Base-by-base conservation (phyloP, 2,888 invertebrate genomes). In the Chymomyza procnemis region DNA sequence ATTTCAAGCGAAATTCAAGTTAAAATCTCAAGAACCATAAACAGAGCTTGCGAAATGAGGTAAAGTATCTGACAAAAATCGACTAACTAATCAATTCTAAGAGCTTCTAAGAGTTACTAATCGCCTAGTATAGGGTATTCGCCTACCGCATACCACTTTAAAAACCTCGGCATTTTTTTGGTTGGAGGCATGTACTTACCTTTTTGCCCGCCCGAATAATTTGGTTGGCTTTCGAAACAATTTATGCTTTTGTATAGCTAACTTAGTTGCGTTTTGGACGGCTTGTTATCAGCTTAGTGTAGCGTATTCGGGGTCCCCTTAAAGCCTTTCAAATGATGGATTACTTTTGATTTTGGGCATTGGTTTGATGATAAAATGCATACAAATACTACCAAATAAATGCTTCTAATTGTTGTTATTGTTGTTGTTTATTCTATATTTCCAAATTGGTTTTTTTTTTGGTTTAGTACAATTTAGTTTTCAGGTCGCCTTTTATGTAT, bases 281-380 rank as follows among this genome's bases (percentile, higher is more conserved):
- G 68, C 61, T 52, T 66, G 66, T 87, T 83, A 83, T 83, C 83
- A 71, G 72, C 54, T 41, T 41, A 41, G 34, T 41, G 46, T 54
- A 62, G 54, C 67, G 69, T 74, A 73, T 64, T 85, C 79, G 84
- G 81, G 76, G 65, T 78, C 74, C 79, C 73, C 76, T 73, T 76
- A 85, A 82, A 87, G 83, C 85, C 78, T 79, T 66, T 71, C 74
- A 79, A 78, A 87, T 83, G 83, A 83, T 83, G 83, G 87, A 83
- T 83, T 83, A 87, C 87, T 78, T 83, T 72, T 78, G 83, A 83
- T 83, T 81, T 59, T 59, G 79, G 87, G 79, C 81, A 80, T 84
- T 85, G 79, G 69, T 68, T 69, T 68, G 22, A 66, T 63, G 82
- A 82, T 82, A 82, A 85, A 79, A 80, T 67, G 14, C 54, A 18